A percentile compares a stretch with the other conserved stretches of the same genome.
phyloP scores from a whole-genome alignment of 2,797 vertebrate genomes.

The Peromyscus melanophrys region DNA sequence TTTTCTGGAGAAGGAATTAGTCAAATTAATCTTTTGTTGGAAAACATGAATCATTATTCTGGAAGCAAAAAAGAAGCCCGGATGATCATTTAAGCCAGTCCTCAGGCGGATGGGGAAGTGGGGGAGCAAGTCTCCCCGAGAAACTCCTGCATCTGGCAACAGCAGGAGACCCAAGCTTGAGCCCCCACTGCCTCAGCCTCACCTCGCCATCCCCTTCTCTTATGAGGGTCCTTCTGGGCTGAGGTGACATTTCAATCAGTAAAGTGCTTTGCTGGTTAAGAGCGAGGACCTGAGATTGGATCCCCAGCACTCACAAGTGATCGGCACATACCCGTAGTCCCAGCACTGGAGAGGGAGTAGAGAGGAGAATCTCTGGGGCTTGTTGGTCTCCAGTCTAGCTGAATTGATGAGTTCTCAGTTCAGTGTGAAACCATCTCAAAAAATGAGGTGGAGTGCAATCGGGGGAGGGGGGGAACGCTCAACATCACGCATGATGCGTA shows the following conservation, averaged over 20 bases:
- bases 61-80: not conserved
- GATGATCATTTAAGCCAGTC: not conserved
- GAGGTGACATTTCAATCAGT: not conserved
- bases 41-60: not conserved
- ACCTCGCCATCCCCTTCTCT: not conserved
- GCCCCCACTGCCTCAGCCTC: not conserved
- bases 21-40: not conserved
- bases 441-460: not conserved
- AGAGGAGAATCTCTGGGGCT: not conserved
- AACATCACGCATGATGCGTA: not conserved
- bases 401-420: not conserved
- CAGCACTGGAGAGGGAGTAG: not conserved
- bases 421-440: not conserved
- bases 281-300: not conserved
- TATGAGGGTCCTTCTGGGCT: no score
- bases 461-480: not conserved
- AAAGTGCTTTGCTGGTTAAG: not conserved
- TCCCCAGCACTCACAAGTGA: not conserved
- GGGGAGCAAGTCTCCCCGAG: rapidly evolving
- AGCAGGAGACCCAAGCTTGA: not conserved
- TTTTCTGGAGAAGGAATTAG: not conserved
- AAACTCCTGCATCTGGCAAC: not conserved
- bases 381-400: not conserved
- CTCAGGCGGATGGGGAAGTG: not conserved
- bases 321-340: not conserved